Evolutionary conservation across 2,797 vertebrate species (phyloP).

Genomic region (Cygnus olor): DNA sequence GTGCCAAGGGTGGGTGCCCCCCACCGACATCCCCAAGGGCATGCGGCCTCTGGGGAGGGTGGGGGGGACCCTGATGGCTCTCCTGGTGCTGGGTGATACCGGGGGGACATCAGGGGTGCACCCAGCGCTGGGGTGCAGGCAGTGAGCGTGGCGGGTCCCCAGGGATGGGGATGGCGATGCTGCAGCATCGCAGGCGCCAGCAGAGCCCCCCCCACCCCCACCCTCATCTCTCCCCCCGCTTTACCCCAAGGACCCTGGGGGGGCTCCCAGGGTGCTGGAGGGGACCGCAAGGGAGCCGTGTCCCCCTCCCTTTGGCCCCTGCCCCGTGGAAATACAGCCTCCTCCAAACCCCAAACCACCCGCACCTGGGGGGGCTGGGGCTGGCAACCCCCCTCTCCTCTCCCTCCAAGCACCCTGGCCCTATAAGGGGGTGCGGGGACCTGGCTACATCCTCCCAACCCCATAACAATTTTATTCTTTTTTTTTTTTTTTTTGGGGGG

Average conservation of each 20-base stretch:
- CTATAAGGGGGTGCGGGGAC: neutral
- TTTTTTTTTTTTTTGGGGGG: neutral
- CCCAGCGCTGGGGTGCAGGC: no score
- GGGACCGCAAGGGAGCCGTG: neutral
- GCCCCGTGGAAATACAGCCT: neutral
- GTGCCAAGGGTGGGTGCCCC: neutral
- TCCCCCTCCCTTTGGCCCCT: neutral
- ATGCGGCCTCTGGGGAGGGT: no score
- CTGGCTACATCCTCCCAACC: neutral
- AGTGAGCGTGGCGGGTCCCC: fast-evolving
- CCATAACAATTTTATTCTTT: neutral
- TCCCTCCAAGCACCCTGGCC: neutral
- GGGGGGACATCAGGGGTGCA: neutral
- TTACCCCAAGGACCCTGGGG: neutral
- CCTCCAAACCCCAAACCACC: no score
- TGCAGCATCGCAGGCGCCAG: neutral
- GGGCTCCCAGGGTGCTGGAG: neutral
- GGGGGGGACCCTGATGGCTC: no score
- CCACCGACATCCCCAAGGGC: constrained; percentile 60
- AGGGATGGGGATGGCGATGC: neutral
- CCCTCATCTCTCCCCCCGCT: neutral
- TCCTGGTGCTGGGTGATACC: no score
- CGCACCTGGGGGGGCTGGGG: neutral
- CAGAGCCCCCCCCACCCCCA: neutral
- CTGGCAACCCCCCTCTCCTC: fast-evolving